Base-by-base conservation (phyloP, 1,140 invertebrate species). In the Centruroides sculpturatus region DNA sequence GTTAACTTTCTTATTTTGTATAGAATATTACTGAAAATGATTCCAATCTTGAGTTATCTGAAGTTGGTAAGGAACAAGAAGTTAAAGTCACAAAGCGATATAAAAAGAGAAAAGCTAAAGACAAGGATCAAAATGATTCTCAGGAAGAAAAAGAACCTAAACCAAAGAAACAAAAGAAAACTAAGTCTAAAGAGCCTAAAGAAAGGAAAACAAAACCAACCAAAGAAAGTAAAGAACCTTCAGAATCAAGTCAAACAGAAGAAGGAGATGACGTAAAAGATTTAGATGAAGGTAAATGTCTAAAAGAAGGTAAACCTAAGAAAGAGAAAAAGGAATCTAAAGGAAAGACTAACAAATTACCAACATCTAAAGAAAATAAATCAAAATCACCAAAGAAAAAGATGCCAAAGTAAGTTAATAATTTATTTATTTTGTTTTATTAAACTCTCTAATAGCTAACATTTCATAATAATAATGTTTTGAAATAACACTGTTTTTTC, bases 81-180 rank as follows among this genome's bases (percentile, higher is more conserved):
- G 41, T 47, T 11, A 62, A 65, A 59, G 46, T 35, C n/a, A 62
- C 59, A 47, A 60, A 61, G 12, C 7, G 34, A 49, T 23, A 51
- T n/a, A 52, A 60, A 50, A 66, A 61, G 55, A 56, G 61, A 47
- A 62, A 64, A 61, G 41, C 47, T 3, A 59, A 62, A 55, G 61
- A 62, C 55, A 62, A 52, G 12, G 60, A 57, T 56, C 60, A 64
- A 13, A 57, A 41, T 41, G 41, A 56, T 48, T 46, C 61, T 61
- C 55, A 64, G 61, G 54, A 64, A 57, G 61, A 71, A 55, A 66
- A 68, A 59, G 67, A 68, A 66, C 67, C 68, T 4, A 73, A 72
- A 56, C 62, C 61, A 13, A 73, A 70, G 63, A 71, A 71, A 53
- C 63, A 65, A n/a, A 71, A 70, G 59, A 73, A 74, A 63, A 69